Evolutionary conservation across 2,888 invertebrate species (phyloP).

Genomic region (Rhagonycha lutea): DNA sequence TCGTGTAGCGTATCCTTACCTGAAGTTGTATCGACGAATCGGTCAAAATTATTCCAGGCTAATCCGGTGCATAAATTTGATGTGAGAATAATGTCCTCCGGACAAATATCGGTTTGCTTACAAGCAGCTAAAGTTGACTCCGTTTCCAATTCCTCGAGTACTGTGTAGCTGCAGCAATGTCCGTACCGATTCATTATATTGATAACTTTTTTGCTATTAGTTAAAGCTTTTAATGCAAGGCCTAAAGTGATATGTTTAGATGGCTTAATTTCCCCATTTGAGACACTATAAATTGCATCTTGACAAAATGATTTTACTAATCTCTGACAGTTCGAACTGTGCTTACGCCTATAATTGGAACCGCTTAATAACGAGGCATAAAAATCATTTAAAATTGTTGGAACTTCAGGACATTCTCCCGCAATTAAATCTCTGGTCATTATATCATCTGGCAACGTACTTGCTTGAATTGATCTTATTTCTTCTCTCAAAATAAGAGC

Average conservation of each 20-base stretch:
- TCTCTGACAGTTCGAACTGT: background rate
- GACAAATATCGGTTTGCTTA: background rate
- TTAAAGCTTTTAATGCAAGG: background rate
- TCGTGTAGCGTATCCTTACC: conserved; percentile 8
- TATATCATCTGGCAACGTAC: background rate
- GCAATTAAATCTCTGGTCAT: background rate
- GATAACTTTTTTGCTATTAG: too few relatives aligned
- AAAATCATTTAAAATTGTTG: background rate
- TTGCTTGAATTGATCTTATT: background rate
- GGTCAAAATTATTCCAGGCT: conserved; percentile 3
- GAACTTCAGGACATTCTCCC: background rate
- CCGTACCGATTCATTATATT: too few relatives aligned
- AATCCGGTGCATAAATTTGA: background rate
- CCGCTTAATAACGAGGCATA: background rate
- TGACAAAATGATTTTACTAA: background rate
- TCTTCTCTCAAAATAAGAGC: conserved; percentile 1
- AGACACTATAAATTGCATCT: background rate
- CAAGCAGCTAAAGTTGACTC: background rate
- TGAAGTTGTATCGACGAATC: conserved; percentile 1
- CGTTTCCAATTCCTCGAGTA: conserved; percentile 1
- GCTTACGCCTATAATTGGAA: background rate
- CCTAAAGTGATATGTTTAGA: background rate
- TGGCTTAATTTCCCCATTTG: background rate
- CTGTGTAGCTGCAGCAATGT: conserved; percentile 3
- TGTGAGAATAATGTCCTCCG: background rate